These are phyloP conservation scores for Lottia scabra DNA, from an alignment of 2,888 invertebrate species.

Conservation along the genomic window DNA sequence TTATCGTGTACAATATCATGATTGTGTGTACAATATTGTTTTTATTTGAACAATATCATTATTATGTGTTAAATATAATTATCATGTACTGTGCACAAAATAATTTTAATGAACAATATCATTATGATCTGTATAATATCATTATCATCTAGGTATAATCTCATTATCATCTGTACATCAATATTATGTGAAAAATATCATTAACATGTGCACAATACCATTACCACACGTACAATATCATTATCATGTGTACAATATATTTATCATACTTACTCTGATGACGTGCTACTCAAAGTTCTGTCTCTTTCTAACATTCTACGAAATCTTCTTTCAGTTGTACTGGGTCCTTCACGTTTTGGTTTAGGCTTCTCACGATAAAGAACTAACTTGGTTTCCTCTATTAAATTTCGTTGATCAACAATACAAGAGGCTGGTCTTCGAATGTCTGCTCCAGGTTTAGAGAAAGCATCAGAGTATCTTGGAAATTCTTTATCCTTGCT, in stretches of 20 bases:
- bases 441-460: constrained; percentile 38
- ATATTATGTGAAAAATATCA: too few relatives aligned
- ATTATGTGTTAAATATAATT: too few relatives aligned
- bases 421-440: constrained; percentile 55
- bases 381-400: constrained; percentile 62
- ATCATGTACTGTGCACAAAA: too few relatives aligned
- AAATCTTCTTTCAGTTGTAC: constrained; percentile 53
- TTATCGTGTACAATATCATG: too few relatives aligned
- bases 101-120: too few relatives aligned
- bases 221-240: too few relatives aligned
- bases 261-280: constrained; percentile 24
- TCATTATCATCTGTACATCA: too few relatives aligned
- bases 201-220: too few relatives aligned
- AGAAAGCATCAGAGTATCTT: constrained; percentile 42
- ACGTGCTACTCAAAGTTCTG: constrained; percentile 32
- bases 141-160: too few relatives aligned
- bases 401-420: constrained; percentile 62
- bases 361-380: constrained; percentile 52
- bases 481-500: constrained; percentile 55
- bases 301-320: constrained; percentile 54
- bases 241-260: not conserved
- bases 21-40: too few relatives aligned
- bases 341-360: constrained; percentile 44
- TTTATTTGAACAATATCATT: too few relatives aligned
- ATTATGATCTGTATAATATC: too few relatives aligned